Base-by-base conservation (phyloP, 23 tunicate species). In the Halocynthia aurantium region DNA sequence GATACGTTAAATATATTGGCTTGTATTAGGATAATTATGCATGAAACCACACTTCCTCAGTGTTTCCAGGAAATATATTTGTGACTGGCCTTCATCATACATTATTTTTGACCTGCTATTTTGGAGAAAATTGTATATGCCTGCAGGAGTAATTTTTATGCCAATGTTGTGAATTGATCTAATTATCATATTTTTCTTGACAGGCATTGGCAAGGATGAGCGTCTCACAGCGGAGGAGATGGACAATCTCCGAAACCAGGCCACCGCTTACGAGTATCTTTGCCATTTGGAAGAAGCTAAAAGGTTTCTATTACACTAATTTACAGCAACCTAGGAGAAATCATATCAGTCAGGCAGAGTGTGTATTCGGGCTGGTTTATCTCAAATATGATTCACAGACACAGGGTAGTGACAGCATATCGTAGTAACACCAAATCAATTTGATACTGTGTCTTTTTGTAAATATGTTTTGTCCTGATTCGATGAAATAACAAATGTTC, bases 281-380 rank as follows among this genome's bases (percentile, higher is more conserved):
- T 96, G 99, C 73, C 99, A 92, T 66, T 86, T 95, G 61, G 99
- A 95, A 95, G 99, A 95, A 85, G 96, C 99, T 49, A 95, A 95
- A 78, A 85, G 95, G 97, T 91, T 69, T 11, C 80, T 76, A 8
- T 50, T 5, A 63, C 15, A 50, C n/a, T 50, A 17, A 17, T 12
- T 68, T 12, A n/a, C 13, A n/a, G 18, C 15, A 13, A 0, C 15
- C 15, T 58, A 17, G 2, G 4, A 58, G 15, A 13, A 13, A 58
- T n/a, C 1, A 4, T 58, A 58, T 15, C 64, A 58, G 64, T 15
- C 64, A 0, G 18, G 18, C 15, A 2, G 17, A 58, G 64, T 58
- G 15, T 1, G 64, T 58, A 13, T 15, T n/a, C 64, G 17, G 2
- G 18, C 18, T 58, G 64, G 64, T 58, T 15, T 13, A 58, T 58